Percentiles rank a stretch among this genome's conserved stretches.
Conservation (phyloP, 1,140 invertebrate species). For the Megathymus violae region DNA sequence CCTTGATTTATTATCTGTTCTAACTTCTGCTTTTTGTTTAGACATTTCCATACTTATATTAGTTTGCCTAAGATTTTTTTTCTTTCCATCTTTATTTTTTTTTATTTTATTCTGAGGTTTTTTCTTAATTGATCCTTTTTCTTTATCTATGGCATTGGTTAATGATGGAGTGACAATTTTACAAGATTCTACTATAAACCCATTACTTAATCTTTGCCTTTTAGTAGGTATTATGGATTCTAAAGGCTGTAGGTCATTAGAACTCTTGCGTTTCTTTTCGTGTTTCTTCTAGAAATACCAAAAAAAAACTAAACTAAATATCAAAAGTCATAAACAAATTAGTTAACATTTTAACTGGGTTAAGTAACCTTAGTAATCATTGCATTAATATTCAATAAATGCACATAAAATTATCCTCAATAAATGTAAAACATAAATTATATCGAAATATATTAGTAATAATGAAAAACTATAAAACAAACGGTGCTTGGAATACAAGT, state of each 20-base stretch:
- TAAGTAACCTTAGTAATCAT: no score
- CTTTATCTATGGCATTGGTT: conserved; percentile 45
- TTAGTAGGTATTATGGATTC: conserved; percentile 46
- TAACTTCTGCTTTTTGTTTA: conserved; percentile 15
- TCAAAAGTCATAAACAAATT: background rate
- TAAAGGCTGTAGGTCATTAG: background rate
- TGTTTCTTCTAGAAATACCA: conserved; percentile 42
- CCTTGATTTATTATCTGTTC: conserved; percentile 35
- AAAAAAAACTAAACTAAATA: background rate
- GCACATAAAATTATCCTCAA: no score
- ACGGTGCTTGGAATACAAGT: no score
- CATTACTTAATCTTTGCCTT: conserved; percentile 68
- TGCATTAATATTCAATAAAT: no score
- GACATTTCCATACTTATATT: conserved; percentile 8
- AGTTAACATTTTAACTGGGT: no score
- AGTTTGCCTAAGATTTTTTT: conserved; percentile 15
- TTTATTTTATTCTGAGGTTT: conserved; percentile 35
- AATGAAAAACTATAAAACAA: no score
- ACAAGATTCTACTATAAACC: conserved; percentile 65
- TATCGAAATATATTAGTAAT: no score
- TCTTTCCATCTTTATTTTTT: conserved; percentile 33
- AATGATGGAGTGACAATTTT: conserved; percentile 54
- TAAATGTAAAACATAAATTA: no score
- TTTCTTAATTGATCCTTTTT: conserved; percentile 42
- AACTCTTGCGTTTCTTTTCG: conserved; percentile 28